phyloP scores from a whole-genome alignment of 1,140 invertebrate genomes.

The Euglossa dilemma region DNA sequence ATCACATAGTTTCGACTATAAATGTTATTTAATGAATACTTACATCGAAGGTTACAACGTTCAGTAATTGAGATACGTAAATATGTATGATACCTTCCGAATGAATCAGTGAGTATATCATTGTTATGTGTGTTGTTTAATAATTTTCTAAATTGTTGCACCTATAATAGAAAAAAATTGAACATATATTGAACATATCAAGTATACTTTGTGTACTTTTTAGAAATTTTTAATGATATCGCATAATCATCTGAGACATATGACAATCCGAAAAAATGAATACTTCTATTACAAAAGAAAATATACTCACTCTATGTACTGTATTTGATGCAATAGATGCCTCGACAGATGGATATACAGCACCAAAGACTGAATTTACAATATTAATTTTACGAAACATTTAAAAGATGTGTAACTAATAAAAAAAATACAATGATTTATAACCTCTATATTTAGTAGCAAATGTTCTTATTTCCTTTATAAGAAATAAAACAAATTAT shows the following conservation, averaged over 20 bases:
- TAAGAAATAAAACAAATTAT: constrained; percentile 25
- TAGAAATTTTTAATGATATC: background rate
- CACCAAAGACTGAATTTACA: constrained; percentile 15
- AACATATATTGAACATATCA: too few relatives aligned
- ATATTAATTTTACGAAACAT: constrained; percentile 57
- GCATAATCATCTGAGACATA: background rate
- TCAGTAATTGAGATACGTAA: constrained; percentile 98
- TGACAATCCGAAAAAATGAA: background rate
- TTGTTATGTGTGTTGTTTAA: constrained; percentile 59
- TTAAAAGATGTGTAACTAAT: constrained; percentile 2
- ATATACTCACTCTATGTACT: constrained; percentile 45
- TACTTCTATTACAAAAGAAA: background rate
- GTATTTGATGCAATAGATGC: constrained; percentile 15
- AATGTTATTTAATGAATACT: constrained; percentile 74
- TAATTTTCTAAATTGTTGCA: constrained; percentile 71
- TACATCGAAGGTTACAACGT: constrained; percentile 97
- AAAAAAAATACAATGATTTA: background rate
- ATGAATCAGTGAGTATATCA: constrained; percentile 89
- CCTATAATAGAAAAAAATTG: constrained; percentile 66
- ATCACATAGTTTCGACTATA: background rate
- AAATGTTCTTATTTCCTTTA: background rate
- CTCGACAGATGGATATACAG: constrained; percentile 42
- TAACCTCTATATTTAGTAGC: background rate
- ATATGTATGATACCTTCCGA: constrained; percentile 95
- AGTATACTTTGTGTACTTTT: background rate